Evolutionary conservation across 1,140 invertebrate species (phyloP).

Genomic region (Trachymyrmex cornetzi): DNA sequence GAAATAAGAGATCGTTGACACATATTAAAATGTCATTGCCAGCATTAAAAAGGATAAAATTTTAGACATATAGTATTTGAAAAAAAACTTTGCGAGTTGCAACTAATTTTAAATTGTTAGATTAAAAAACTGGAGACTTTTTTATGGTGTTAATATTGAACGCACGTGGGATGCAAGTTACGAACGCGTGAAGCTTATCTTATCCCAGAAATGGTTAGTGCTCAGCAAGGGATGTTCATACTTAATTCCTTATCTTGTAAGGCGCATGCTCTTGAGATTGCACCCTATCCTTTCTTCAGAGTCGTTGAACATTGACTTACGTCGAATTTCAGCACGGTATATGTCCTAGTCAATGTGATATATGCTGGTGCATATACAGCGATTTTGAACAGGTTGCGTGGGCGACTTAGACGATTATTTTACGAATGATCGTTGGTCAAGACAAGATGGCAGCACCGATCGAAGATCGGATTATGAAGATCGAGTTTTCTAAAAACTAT

Average conservation of each 20-base stretch:
- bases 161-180: conserved; percentile 74
- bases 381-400: conserved; percentile 78
- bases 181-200: conserved; percentile 81
- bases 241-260: conserved; percentile 86
- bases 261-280: conserved; percentile 85
- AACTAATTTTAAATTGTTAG: conserved; percentile 19
- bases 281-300: conserved; percentile 67
- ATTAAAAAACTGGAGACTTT: not conserved
- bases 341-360: conserved; percentile 69
- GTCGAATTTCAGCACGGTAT: conserved; percentile 20
- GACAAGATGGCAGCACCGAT: conserved; percentile 79
- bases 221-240: conserved; percentile 79
- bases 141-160: conserved; percentile 68
- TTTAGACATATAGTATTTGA: not conserved
- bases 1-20: too few relatives aligned
- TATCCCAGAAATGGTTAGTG: conserved; percentile 81
- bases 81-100: conserved; percentile 66
- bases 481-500: not conserved
- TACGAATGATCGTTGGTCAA: conserved; percentile 77
- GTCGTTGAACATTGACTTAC: conserved; percentile 26
- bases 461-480: conserved; percentile 46
- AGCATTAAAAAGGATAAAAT: too few relatives aligned
- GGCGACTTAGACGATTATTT: conserved; percentile 77
- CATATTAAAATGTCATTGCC: too few relatives aligned
- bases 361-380: not conserved